These are phyloP conservation scores for Echeneis naucrates DNA, from an alignment of 2,797 vertebrate species.

Conservation along the genomic window DNA sequence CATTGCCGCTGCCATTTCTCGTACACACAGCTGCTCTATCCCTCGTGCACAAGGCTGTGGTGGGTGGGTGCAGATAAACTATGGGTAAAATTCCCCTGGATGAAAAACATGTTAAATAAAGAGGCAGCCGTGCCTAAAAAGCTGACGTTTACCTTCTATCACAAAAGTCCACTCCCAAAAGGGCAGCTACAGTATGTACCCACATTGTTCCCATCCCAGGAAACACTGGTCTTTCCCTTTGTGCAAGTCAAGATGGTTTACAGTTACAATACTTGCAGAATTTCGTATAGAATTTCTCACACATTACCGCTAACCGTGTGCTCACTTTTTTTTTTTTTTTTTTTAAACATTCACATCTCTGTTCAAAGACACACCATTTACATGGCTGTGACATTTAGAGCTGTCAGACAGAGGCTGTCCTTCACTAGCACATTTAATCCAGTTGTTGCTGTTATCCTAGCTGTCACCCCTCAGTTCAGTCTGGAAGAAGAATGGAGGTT, in stretches of 20 bases:
- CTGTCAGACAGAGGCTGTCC: neutral
- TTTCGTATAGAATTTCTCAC: neutral
- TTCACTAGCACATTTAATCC: neutral
- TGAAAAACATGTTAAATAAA: slow-evolving; percentile 42
- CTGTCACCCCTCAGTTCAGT: neutral
- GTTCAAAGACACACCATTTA: neutral
- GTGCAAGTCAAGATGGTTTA: slow-evolving; percentile 12
- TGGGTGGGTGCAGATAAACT: slow-evolving; percentile 49
- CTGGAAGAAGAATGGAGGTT: neutral
- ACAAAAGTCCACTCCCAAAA: slow-evolving; percentile 35
- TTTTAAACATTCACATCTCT: neutral
- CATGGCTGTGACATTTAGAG: neutral
- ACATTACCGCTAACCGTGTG: neutral
- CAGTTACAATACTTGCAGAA: neutral
- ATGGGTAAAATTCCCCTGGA: slow-evolving; percentile 38
- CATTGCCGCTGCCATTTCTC: slow-evolving; percentile 45
- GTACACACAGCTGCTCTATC: slow-evolving; percentile 75
- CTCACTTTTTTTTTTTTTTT: neutral
- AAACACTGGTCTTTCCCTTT: neutral
- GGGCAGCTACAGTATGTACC: neutral
- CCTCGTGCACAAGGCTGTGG: slow-evolving; percentile 52
- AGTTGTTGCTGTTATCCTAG: neutral
- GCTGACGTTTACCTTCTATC: slow-evolving; percentile 51
- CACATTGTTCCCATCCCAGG: slow-evolving; percentile 1
- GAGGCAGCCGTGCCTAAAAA: slow-evolving; percentile 34